Base-by-base conservation (phyloP, 2,888 invertebrate species). In the Xestia rhomboidea region DNA sequence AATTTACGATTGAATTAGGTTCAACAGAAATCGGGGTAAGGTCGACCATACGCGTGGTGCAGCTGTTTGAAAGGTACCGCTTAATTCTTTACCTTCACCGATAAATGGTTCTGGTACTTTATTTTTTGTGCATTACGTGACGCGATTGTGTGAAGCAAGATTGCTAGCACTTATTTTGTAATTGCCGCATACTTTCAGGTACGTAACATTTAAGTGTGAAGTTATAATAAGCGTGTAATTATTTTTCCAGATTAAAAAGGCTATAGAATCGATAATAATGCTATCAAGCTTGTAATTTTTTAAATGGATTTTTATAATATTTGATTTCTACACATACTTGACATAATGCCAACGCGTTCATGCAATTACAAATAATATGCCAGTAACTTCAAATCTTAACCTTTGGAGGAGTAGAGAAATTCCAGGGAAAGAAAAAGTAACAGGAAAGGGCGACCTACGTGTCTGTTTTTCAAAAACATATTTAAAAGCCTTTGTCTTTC, bases 11-110 rank as follows among this genome's bases (percentile, higher is more conserved):
- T 90, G 90, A 93, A 93, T 91, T 91, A 87, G 90, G 90, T 92
- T 91, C 88, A 89, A 88, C 92, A 90, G 90, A 90, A 93, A 93
- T 88, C 91, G 87, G 93, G 90, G 92, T 95, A 94, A 95, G 95
- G 95, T 91, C 94, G 88, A 85, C 49, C 77, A 66, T 77, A 89
- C 90, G 92, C 90, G 90, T 92, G 91, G 89, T 84, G 87, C 89
- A 88, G 83, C 81, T 85, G 87, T 89, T 91, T 85, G 89, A 91
- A 91, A 90, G 89, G 88, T 89, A 89, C 81, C 83, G 81, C 82
- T 90, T 89, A 85, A 80, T 85, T 89, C 81, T 87, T 92, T 90
- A 89, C 93, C 90, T 92, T 93, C 91, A 89, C 88, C 81, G 82
- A 86, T 87, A 88, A 89, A 87, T 86, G 82, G 69, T 68, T 87